Evolutionary conservation across 2,888 invertebrate species (phyloP), one percentile per base, ranked within the genome.

Genomic region (Pseudococcus jackbeardsleyi): DNA sequence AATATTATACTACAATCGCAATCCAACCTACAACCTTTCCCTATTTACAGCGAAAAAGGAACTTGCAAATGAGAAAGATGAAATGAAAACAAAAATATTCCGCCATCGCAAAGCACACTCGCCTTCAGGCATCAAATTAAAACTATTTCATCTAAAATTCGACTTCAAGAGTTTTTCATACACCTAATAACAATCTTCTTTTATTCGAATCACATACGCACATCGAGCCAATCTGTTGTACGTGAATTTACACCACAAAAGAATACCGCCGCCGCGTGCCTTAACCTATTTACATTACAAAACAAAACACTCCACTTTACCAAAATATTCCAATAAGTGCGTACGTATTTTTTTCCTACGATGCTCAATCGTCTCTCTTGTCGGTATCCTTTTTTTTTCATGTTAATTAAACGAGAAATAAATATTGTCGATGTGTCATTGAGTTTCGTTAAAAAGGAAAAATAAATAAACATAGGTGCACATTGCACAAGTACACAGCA

Each of bases 271-370:
- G 17, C 72, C 72, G 5, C 33, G 72, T 33, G 33, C 33, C 22
- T 64, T 64, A 64, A 64, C 33, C 33, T 26, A 72, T 72, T 72
- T 72, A 33, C 72, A 72, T 72, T 33, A 72, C 33, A 72, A 72
- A 72, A 72, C 72, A 33, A 33, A 72, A 33, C 15, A 33, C 72
- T 72, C 64, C 19, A 64, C 64, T 64, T 64, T 64, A 64, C 64
- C 64, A 64, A 64, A 64, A 64, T 64, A 64, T 64, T 64, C 22
- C 22, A 64, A 64, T 64, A n/a, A n/a, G 59, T 8, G 48, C 11
- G 15, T 50, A 33, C 26, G 48, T 12, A 11, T 50, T 50, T 50
- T 50, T 50, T 50, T 50, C 12, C 12, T 50, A 50, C 48, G 4
- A 50, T 12, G 48, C 15, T 15, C 2, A 50, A 50, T 12, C 15